phyloP scores from a whole-genome alignment of 2,797 vertebrate species.

The Onychomys torridus region DNA sequence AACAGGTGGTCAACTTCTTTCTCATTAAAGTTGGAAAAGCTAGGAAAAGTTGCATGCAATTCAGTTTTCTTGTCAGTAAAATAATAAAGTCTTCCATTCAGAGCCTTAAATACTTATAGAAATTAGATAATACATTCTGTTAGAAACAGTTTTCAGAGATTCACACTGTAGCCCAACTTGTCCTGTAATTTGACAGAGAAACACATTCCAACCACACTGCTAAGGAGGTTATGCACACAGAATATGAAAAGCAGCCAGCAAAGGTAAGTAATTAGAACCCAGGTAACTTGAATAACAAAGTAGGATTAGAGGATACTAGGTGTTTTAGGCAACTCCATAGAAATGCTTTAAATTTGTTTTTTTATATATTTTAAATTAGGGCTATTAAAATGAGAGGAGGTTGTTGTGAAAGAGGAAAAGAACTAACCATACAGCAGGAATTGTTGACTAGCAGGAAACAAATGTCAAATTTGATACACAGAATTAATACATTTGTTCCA shows the following conservation, averaged over 20 bases:
- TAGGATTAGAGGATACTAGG: slow-evolving; percentile 64
- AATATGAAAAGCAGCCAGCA: neutral
- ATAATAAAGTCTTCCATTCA: neutral
- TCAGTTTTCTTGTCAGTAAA: neutral
- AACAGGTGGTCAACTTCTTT: slow-evolving; percentile 73
- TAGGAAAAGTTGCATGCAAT: neutral
- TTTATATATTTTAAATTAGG: neutral
- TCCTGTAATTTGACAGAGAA: neutral
- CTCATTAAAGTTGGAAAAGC: slow-evolving; percentile 62
- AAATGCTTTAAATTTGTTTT: neutral
- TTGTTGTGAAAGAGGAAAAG: neutral
- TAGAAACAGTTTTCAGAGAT: neutral
- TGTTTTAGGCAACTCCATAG: neutral
- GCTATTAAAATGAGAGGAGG: neutral
- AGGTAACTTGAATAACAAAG: slow-evolving; percentile 66
- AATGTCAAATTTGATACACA: neutral
- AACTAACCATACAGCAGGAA: neutral
- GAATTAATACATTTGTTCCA: neutral
- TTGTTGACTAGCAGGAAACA: neutral
- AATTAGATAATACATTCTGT: neutral
- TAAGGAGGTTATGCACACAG: neutral
- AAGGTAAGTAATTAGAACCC: slow-evolving; percentile 29
- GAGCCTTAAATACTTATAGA: neutral
- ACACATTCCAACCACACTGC: neutral
- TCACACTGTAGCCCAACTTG: neutral